phyloP scores from a whole-genome alignment of 2,888 invertebrate species.

The Steromphala cineraria region DNA sequence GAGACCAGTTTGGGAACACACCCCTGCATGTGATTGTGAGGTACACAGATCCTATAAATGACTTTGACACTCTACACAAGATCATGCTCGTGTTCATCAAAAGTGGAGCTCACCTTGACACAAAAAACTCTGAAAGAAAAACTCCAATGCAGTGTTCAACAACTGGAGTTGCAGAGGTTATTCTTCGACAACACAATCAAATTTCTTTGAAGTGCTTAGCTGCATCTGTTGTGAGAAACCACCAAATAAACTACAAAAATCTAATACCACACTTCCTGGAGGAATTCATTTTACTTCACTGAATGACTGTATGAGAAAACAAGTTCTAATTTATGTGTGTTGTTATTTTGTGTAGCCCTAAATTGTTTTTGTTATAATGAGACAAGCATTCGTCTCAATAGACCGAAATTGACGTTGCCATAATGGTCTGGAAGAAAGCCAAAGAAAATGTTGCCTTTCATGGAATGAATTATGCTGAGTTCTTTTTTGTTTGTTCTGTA shows the following conservation, averaged over 20 bases:
- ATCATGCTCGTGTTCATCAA: conserved; percentile 85
- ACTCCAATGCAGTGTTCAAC: conserved; percentile 70
- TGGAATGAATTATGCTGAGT: too few species aligned
- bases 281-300: conserved; percentile 69
- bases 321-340: too few species aligned
- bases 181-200: conserved; percentile 81
- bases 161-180: conserved; percentile 84
- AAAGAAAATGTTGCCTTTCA: too few species aligned
- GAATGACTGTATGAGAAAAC: not conserved
- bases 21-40: conserved; percentile 86
- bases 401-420: too few species aligned
- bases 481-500: too few species aligned
- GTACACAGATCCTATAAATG: conserved; percentile 78
- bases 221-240: conserved; percentile 81
- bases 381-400: too few species aligned
- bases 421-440: too few species aligned
- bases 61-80: conserved; percentile 75
- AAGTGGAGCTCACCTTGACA: conserved; percentile 89
- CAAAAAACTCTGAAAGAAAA: conserved; percentile 72
- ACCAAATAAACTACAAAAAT: conserved; percentile 75
- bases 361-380: too few species aligned
- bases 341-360: too few species aligned
- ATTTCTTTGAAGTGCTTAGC: conserved; percentile 68
- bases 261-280: conserved; percentile 63
- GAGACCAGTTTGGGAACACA: conserved; percentile 91